Conservation (phyloP, 2,888 invertebrate species). For the Abscondita cerata region DNA sequence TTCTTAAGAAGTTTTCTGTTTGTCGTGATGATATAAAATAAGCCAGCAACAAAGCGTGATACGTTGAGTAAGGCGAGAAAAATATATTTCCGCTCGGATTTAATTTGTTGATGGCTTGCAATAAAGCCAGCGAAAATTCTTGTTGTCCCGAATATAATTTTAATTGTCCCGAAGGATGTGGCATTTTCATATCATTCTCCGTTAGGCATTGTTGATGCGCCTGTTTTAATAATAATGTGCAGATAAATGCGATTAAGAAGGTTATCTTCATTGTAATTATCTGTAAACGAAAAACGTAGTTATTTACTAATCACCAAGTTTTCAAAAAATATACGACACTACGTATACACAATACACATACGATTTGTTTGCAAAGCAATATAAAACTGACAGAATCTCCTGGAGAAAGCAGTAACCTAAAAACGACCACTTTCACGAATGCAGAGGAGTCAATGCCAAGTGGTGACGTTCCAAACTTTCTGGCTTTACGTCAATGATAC, state of each 20-base stretch:
- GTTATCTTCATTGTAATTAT: slow-evolving; percentile 57
- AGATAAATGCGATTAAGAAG: slow-evolving; percentile 55
- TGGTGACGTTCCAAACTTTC: slow-evolving; percentile 21
- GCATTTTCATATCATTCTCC: slow-evolving; percentile 54
- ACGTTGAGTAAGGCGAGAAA: slow-evolving; percentile 88
- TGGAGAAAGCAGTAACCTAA: slow-evolving; percentile 35
- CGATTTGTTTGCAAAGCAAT: background rate
- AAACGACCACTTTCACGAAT: slow-evolving; percentile 32
- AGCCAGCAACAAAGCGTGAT: slow-evolving; percentile 78
- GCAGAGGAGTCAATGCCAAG: slow-evolving; percentile 24
- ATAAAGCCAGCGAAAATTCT: slow-evolving; percentile 74
- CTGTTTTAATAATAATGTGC: slow-evolving; percentile 31
- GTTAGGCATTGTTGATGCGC: slow-evolving; percentile 61
- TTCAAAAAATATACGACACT: background rate
- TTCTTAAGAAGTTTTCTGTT: slow-evolving; percentile 71
- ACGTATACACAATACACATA: background rate
- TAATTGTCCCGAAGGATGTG: slow-evolving; percentile 48
- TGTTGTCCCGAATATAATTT: slow-evolving; percentile 67
- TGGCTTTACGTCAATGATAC: slow-evolving; percentile 22
- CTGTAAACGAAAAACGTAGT: slow-evolving; percentile 29
- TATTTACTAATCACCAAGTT: background rate
- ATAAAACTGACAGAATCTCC: slow-evolving; percentile 13
- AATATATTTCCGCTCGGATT: slow-evolving; percentile 79
- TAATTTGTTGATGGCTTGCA: slow-evolving; percentile 69
- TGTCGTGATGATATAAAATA: slow-evolving; percentile 78